phyloP scores from a whole-genome alignment of 2,113 vertebrate genomes.

The Sinocyclocheilus grahami region DNA sequence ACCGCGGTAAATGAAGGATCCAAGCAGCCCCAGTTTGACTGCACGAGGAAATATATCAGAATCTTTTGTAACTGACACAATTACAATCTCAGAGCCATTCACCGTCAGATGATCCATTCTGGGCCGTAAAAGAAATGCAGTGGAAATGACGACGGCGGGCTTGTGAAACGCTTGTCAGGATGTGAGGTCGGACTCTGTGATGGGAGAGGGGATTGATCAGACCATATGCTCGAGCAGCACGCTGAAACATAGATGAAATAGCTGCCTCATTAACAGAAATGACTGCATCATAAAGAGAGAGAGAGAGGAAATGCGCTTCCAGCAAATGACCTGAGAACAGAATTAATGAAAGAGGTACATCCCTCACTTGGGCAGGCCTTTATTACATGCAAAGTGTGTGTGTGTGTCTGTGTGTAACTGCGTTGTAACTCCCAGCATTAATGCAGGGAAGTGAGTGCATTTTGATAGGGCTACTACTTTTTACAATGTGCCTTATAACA shows the following conservation, averaged over 20 bases:
- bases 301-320: neutral
- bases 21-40: neutral
- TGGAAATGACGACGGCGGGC: neutral
- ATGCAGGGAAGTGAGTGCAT: no score
- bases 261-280: neutral
- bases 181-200: neutral
- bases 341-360: neutral
- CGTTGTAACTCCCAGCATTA: neutral
- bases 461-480: no score
- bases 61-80: neutral
- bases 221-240: neutral
- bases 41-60: neutral
- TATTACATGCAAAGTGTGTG: neutral
- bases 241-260: neutral
- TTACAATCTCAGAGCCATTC: slow-evolving; percentile 17
- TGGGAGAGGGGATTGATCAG: neutral
- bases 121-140: neutral
- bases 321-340: neutral
- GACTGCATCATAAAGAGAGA: neutral
- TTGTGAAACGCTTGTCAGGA: neutral
- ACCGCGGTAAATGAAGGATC: neutral
- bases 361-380: neutral
- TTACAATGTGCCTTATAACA: no score
- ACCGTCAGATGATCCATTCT: slow-evolving; percentile 11
- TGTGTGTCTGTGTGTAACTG: neutral